Evolutionary conservation across 2,113 vertebrate species (phyloP).

Genomic region (Psammodynastes pulverulentus): DNA sequence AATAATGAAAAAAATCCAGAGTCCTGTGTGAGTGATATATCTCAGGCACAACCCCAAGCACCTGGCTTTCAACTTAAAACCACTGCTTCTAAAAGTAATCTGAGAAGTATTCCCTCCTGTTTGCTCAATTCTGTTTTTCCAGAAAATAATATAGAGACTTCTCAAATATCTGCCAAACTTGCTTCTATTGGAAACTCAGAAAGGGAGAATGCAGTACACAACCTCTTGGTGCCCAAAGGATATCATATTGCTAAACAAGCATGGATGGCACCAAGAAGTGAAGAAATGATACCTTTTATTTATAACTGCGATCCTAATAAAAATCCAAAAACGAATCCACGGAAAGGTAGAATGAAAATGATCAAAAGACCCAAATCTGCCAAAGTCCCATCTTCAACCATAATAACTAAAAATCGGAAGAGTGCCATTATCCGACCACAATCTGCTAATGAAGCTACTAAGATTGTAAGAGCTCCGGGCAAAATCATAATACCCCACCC

Average conservation of each 20-base stretch:
- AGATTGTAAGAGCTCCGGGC: constrained; percentile 66
- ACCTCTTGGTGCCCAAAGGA: constrained; percentile 54
- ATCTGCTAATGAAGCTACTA: constrained; percentile 66
- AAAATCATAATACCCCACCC: constrained; percentile 73
- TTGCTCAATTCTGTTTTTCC: constrained; percentile 35
- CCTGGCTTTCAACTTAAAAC: constrained; percentile 33
- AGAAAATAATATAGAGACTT: constrained; percentile 58
- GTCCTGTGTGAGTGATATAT: constrained; percentile 23
- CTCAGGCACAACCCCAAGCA: constrained; percentile 39
- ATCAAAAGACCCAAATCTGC: constrained; percentile 63
- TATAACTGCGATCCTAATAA: constrained; percentile 63
- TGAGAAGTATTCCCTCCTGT: constrained; percentile 33
- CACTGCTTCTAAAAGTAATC: constrained; percentile 32
- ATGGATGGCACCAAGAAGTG: constrained; percentile 74
- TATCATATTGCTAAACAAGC: constrained; percentile 74
- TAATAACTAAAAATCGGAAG: constrained; percentile 65
- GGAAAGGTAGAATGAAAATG: constrained; percentile 55
- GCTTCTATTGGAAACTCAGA: constrained; percentile 54
- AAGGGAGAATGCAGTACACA: constrained; percentile 42
- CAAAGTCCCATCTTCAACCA: constrained; percentile 49
- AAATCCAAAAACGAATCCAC: constrained; percentile 49
- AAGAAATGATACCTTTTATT: constrained; percentile 57
- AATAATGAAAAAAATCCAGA: constrained; percentile 34
- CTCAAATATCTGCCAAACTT: constrained; percentile 36
- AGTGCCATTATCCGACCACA: constrained; percentile 69